Evolutionary conservation across 2,888 invertebrate species (phyloP), one percentile per base, ranked within the genome.

Genomic region (Euclidia mi): DNA sequence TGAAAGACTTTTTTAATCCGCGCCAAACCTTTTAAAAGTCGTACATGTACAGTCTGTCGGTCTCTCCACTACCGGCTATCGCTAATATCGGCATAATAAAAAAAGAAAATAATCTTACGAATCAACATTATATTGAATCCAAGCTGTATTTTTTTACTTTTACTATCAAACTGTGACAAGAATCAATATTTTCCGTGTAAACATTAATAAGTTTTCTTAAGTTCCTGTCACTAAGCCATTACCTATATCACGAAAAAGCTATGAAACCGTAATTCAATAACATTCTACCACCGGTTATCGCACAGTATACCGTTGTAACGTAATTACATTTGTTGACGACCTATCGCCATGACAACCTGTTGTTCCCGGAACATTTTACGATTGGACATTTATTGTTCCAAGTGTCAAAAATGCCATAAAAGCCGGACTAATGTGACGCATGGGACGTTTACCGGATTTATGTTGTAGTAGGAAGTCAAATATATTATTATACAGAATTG

Each of bases 341-440:
- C 32, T 47, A 72, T 87, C 58, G 58, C 72, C 82, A 87, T 87
- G 82, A 58, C 79, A 66, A 88, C 82, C 56, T 44, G 51, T 58
- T 67, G 66, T 74, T 56, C 73, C 80, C 64, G 49, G 49, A 45
- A 53, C 66, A 56, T 52, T 85, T 85, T 84, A 85, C 76, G 76
- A 74, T 69, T 76, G 62, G 48, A 57, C 60, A 71, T 80, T 71
- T 76, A 79, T 76, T 71, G 76, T 79, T 53, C 35, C 48, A 75
- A 71, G 78, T 83, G 82, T 81, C 80, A 81, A 73, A 80, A 78
- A 55, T 70, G 57, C 68, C 61, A 71, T 79, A 77, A 76, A 76
- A 65, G 34, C 38, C 40, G 41, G 37, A 42, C 59, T 46, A 59
- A 53, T 46, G 20, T 41, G 29, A 41, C 29, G 25, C 45, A 12